Percentiles rank a stretch among this genome's conserved stretches.
Conservation (phyloP, 2,888 invertebrate species). For the Sinopyrophorus schimmeli region DNA sequence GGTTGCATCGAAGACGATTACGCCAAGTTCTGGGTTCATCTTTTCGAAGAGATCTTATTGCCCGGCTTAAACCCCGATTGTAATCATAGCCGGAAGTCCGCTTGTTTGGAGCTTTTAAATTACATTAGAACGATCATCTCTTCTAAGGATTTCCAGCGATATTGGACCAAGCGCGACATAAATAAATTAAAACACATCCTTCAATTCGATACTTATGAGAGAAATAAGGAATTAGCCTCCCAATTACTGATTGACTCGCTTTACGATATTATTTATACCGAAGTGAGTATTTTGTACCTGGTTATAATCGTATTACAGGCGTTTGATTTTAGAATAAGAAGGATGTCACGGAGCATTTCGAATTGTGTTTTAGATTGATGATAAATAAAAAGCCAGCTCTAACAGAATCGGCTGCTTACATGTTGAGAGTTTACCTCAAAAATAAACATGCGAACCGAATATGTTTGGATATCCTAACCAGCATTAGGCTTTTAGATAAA, state of each 20-base stretch:
- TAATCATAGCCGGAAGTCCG: slow-evolving; percentile 64
- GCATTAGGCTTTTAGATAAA: slow-evolving; percentile 18
- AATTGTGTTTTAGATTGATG: slow-evolving; percentile 59
- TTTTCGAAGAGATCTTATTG: slow-evolving; percentile 49
- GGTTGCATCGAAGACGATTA: too few relatives aligned
- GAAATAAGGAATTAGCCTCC: slow-evolving; percentile 70
- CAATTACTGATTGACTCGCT: slow-evolving; percentile 62
- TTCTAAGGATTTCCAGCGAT: slow-evolving; percentile 40
- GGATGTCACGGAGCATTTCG: too few relatives aligned
- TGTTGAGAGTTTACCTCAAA: slow-evolving; percentile 49
- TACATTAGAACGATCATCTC: too few relatives aligned
- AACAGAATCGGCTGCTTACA: slow-evolving; percentile 74
- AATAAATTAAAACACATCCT: slow-evolving; percentile 43
- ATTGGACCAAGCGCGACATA: slow-evolving; percentile 42
- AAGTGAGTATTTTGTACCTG: too few relatives aligned
- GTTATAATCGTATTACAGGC: too few relatives aligned
- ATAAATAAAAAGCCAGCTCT: slow-evolving; percentile 75
- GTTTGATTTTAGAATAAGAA: too few relatives aligned
- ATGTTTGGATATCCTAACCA: slow-evolving; percentile 25
- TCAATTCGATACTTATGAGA: slow-evolving; percentile 72
- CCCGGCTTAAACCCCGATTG: slow-evolving; percentile 63
- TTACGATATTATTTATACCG: too few relatives aligned
- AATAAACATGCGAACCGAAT: slow-evolving; percentile 39
- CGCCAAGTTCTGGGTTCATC: too few relatives aligned
- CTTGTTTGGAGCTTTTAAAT: slow-evolving; percentile 62